Base-by-base conservation (phyloP, 2,888 invertebrate genomes). In the Craniophora ligustri region DNA sequence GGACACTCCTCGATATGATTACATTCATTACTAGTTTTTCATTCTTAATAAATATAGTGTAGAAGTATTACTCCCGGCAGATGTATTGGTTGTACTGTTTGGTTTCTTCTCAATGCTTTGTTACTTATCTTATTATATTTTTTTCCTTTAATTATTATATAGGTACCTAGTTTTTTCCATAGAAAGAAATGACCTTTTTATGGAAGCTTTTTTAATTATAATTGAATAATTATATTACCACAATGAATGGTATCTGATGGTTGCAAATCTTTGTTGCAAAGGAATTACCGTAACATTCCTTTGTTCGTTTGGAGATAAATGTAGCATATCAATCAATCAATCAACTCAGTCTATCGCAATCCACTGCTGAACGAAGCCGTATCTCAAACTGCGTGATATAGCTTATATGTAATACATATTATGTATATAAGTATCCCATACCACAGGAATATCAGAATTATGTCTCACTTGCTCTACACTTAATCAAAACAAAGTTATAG, bases 21-120 rank as follows among this genome's bases (percentile, higher is more conserved):
- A 68, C 49, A 58, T 41, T 32, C 8, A 67, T 70, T 65, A 71
- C 45, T 60, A 49, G 21, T 34, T 59, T 54, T 51, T 51, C 53
- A 30, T 49, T 42, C 15, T 45, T 36, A 18, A 30, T 54, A 38
- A 26, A 54, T 66, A 53, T 59, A 35, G 30, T 55, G 55, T 59
- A 58, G 48, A 51, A 54, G 41, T 35, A 38, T 51, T 48, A 36
- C 39, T 63, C 54, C 64, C 44, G 46, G 58, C 75, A 75, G 73
- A 75, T 75, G 75, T 67, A 73, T 68, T 58, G 31, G 44, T 50
- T 57, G 34, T 49, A 16, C 51, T 73, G 50, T 66, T 62, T 53
- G 48, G 38, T 26, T 49, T 63, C 42, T 48, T 23, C 40, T 32
- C 34, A 30, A 18, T 40, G 44, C 26, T 48, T 66, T 59, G 50